Evolutionary conservation across 2,113 vertebrate genomes (phyloP), one percentile per base, ranked within the genome.

Genomic region (Lepus timidus): DNA sequence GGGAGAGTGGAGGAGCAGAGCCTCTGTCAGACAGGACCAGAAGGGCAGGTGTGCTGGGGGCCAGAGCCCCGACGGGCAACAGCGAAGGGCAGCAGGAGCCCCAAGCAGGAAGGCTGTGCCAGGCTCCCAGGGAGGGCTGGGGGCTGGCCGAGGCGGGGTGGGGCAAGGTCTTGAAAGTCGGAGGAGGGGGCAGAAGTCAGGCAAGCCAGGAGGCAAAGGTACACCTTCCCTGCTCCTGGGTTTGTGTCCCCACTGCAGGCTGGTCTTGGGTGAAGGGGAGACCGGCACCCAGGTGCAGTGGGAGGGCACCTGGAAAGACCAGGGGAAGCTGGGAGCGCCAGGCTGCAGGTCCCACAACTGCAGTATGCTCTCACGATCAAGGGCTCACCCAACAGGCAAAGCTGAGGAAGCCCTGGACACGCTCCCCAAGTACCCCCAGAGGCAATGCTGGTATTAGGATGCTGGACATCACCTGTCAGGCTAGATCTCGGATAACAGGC

Each of bases 281-380:
- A 33, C 71, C 39, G 10, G 0, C 6, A 20, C 3, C 16, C 20
- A 31, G 61, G n/a, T 68, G 11, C 1, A 70, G 27, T n/a, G 29
- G 70, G 33, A 96, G 71, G 92, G 39, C 33, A 52, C n/a, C 22
- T 84, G 65, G 88, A 67, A 87, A 95, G 49, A 39, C 80, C 16
- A 25, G 6, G 58, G 31, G 62, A 68, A 82, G n/a, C 29, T 88
- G 19, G 61, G 84, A 89, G 39, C 17, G 71, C 44, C 29, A 65
- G 71, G 71, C 61, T 55, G 11, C 33, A 83, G 61, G 20, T 4
- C 71, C 81, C 81, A 39, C 13, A 86, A 58, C 52, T 49, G 36
- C 22, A 39, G 49, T 31, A 17, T 10, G 13, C 62, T 84, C 85
- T 67, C 83, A 29, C 23, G 81, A 84, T n/a, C 67, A 83, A 79